Percentiles rank a stretch among this genome's conserved stretches.
phyloP scores from a whole-genome alignment of 2,888 invertebrate genomes.

The Scaptomyza parva region DNA sequence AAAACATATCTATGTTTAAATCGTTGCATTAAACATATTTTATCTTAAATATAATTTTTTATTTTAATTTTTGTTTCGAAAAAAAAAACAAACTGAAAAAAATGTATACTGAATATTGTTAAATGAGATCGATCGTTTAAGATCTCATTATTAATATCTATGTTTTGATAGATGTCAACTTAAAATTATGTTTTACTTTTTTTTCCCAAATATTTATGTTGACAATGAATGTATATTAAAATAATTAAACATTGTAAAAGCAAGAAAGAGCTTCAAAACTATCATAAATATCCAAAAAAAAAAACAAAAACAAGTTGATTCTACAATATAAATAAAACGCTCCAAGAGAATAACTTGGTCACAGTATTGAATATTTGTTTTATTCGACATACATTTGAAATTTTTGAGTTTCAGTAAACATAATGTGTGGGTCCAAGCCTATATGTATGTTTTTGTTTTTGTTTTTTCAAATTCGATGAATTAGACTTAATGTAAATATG shows the following conservation, averaged over 20 bases:
- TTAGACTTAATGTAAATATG: slow-evolving; percentile 24
- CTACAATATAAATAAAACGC: slow-evolving; percentile 1
- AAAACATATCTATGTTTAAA: background rate
- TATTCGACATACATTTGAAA: slow-evolving; percentile 25
- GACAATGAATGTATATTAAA: too few species aligned
- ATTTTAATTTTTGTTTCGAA: too few species aligned
- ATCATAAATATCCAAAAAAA: background rate
- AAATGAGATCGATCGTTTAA: background rate
- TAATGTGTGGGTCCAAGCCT: slow-evolving; percentile 21
- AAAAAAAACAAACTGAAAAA: too few species aligned
- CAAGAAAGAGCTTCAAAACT: background rate
- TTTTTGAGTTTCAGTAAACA: slow-evolving; percentile 6
- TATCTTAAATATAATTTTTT: too few species aligned
- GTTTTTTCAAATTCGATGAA: slow-evolving; percentile 26
- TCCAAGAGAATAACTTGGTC: slow-evolving; percentile 5
- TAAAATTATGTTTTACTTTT: too few species aligned
- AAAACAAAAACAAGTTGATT: background rate
- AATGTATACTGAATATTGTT: background rate
- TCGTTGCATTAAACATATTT: background rate
- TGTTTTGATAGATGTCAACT: too few species aligned
- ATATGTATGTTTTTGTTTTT: background rate
- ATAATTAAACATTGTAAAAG: background rate
- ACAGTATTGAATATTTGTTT: slow-evolving; percentile 9
- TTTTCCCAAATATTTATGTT: too few species aligned
- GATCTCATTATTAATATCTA: background rate